Evolutionary conservation across 2,113 vertebrate species (phyloP), one percentile per base, ranked within the genome.

Genomic region (Myxocyprinus asiaticus): DNA sequence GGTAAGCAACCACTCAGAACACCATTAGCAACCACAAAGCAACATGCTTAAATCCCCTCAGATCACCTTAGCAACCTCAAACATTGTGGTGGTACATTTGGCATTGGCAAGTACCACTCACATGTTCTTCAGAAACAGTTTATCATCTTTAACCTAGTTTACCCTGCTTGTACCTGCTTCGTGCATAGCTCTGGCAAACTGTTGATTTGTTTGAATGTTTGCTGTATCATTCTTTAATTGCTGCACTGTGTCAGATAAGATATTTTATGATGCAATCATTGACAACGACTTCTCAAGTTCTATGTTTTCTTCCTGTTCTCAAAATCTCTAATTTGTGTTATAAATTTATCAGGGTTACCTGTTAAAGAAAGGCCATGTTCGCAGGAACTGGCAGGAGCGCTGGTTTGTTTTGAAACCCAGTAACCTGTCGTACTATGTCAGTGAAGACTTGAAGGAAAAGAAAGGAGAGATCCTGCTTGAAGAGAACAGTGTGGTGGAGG

Each of bases 351-450:
- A 94, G 94, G 93, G 93, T 64, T 94, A 94, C 81, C 92, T 94
- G 92, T 90, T 91, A 89, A 94, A 94, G 78, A 94, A 94, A 72
- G 94, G 94, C 0, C 91, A 94, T 6, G 79, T 93, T 48, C 90
- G 93, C 1, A 85, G 92, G 78, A 94, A 94, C 84, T 94, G 94
- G 94, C 94, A 90, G 0, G 94, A 94, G 86, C 94, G 94, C 42
- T 94, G 93, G 93, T 94, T 94, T n/a, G 90, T 94, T 63, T 84
- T 94, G 66, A 92, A 92, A 88, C 88, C 92, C 5, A 78, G 82
- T 58, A 84, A 74, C 77, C 84, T 94, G 71, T 67, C 83, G 5
- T 94, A 94, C 72, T 94, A 90, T 47, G 84, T 89, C 78, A 84
- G 87, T 12, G 94, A 94, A 83, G 87, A 90, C 85, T 75, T 93